Base-by-base conservation (phyloP, 2,888 invertebrate genomes). In the Boloria euphrosyne region DNA sequence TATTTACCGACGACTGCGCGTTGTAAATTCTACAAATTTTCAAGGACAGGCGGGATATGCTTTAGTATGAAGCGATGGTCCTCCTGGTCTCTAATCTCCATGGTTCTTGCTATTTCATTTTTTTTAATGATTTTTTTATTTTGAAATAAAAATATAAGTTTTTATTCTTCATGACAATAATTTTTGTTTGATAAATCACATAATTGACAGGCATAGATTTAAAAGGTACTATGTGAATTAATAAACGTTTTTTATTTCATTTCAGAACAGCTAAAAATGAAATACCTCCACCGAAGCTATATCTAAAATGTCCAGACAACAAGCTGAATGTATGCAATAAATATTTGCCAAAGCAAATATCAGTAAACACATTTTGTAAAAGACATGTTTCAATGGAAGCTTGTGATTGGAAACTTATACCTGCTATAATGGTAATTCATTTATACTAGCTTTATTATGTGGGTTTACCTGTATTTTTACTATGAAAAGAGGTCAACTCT, bases 391-490 rank as follows among this genome's bases (percentile, higher is more conserved):
- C 82, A 0, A 81, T 74, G 47, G 78, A 82, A 16, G 80, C 77
- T 27, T 90, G 89, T 65, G 76, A 73, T 10, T 91, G 90, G 89
- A 86, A 76, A 44, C 75, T 80, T 44, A 68, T 90, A 38, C 77
- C 83, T 13, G 78, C 71, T 16, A 77, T 71, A 22, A 57, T 82
- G 78, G 89, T 72, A 49, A 50, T 52, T 31, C 2, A 44, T 52
- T 6, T 13, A 44, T 10, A 52, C n/a, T 44, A 49, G 49, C 22
- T 13, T 14, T 31, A n/a, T 16, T 3, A 54, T 52, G 27, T 44
- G 13, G 18, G 14, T 46, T 16, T 14, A 3, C 10, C 31, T 10
- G 31, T 10, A 38, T 38, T 10, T 38, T 38, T 38, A 38, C 31
- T 38, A 38, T 22, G 22, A 3, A n/a, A n/a, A 22, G 22, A 22